Conservation (phyloP, 2,797 vertebrate species). For the Knipowitschia caucasica region DNA sequence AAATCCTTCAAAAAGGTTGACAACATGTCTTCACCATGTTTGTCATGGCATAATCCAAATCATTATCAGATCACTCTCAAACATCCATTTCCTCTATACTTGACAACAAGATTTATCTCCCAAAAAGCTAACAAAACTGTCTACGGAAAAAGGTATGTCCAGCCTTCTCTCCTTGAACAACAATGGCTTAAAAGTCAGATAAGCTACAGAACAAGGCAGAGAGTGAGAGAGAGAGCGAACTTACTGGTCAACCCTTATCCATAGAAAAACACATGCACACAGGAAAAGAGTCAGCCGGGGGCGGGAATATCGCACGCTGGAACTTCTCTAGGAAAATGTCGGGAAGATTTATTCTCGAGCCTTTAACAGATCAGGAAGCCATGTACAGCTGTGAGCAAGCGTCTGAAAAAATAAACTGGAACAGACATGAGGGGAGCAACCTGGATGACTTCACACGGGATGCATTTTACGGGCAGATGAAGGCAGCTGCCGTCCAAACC, state of each 20-base stretch:
- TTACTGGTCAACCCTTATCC: constrained; percentile 59
- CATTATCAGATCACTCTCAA: constrained; percentile 9
- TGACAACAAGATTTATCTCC: neutral
- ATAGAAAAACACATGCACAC: constrained; percentile 49
- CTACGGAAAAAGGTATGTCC: constrained; percentile 1
- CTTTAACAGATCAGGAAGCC: constrained; percentile 35
- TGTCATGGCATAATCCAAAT: constrained; percentile 33
- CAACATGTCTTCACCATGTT: constrained; percentile 26
- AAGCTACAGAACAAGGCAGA: constrained; percentile 37
- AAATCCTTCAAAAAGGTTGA: constrained; percentile 13
- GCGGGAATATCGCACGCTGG: constrained; percentile 44
- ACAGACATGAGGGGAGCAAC: constrained; percentile 23
- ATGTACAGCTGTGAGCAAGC: constrained; percentile 26
- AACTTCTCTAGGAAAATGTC: constrained; percentile 66
- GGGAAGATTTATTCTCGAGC: constrained; percentile 53
- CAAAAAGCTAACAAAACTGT: constrained; percentile 10
- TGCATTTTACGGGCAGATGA: constrained; percentile 70
- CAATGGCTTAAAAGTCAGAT: constrained; percentile 43
- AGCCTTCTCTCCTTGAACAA: constrained; percentile 29
- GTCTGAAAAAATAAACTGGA: constrained; percentile 52
- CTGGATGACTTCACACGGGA: constrained; percentile 76
- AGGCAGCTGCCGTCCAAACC: constrained; percentile 75
- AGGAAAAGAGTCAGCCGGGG: constrained; percentile 41
- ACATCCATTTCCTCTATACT: neutral
- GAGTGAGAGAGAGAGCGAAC: constrained; percentile 41